These are phyloP conservation scores for Ophonus ardosiacus DNA, from an alignment of 2,888 invertebrate species.

Conservation along the genomic window DNA sequence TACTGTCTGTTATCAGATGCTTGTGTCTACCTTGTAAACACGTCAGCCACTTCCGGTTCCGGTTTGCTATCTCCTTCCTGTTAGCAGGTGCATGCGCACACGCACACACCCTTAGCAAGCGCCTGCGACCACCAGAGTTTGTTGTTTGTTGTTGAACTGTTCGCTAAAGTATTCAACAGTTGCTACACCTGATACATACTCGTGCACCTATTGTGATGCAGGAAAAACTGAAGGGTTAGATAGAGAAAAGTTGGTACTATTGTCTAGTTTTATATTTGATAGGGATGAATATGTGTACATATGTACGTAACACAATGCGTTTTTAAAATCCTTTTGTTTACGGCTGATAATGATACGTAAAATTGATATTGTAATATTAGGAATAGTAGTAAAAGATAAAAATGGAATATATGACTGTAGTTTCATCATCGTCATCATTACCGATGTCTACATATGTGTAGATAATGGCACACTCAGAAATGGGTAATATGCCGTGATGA, in stretches of 20 bases:
- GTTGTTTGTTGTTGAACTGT: conserved; percentile 33
- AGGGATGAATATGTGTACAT: neutral
- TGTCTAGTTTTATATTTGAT: neutral
- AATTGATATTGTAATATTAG: too few relatives aligned
- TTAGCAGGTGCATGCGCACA: conserved; percentile 10
- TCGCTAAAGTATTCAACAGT: conserved; percentile 44
- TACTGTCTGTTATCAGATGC: conserved; percentile 47
- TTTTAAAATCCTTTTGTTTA: neutral
- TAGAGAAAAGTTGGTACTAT: neutral
- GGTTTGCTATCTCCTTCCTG: conserved; percentile 68
- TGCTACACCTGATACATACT: conserved; percentile 35
- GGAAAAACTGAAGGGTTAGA: neutral
- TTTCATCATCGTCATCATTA: too few relatives aligned
- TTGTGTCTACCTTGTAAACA: conserved; percentile 66
- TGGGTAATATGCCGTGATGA: too few relatives aligned
- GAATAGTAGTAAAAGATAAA: too few relatives aligned
- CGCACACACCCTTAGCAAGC: neutral
- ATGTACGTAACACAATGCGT: neutral
- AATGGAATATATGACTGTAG: too few relatives aligned
- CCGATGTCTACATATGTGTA: too few relatives aligned
- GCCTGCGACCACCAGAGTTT: conserved; percentile 16
- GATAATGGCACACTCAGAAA: too few relatives aligned
- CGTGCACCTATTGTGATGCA: neutral
- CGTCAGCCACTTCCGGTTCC: conserved; percentile 69
- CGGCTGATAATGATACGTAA: too few relatives aligned